A percentile compares a stretch with the other conserved stretches of the same genome.
These are phyloP conservation scores for Macrobrachium nipponense DNA, from an alignment of 1,140 invertebrate genomes.

Conservation along the genomic window DNA sequence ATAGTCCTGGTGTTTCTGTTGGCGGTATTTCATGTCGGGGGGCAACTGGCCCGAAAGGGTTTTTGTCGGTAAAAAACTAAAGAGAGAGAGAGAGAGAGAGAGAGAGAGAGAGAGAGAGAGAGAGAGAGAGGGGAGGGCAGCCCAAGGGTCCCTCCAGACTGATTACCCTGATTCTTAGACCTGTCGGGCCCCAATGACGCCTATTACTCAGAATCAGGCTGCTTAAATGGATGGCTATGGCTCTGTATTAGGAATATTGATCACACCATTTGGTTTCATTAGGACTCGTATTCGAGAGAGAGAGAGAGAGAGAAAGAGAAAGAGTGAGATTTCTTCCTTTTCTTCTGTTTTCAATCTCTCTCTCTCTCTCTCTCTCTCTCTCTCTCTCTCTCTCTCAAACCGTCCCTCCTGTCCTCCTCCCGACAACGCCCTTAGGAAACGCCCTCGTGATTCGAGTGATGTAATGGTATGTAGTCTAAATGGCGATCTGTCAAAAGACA, in stretches of 20 bases:
- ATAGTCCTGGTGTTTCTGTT: neutral
- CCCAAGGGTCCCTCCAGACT: conserved; percentile 50
- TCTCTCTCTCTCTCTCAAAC: conserved; percentile 23
- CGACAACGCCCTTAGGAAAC: too few species aligned
- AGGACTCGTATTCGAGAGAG: conserved; percentile 53
- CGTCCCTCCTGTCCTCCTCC: too few species aligned
- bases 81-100: too few species aligned
- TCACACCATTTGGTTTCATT: conserved; percentile 60
- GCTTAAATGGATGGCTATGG: conserved; percentile 60
- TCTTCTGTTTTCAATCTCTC: conserved; percentile 49
- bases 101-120: too few species aligned
- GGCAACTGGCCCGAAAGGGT: conserved; percentile 37
- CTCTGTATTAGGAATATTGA: conserved; percentile 61
- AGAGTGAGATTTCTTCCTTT: conserved; percentile 52
- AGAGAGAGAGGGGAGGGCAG: neutral
- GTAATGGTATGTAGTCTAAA: too few species aligned
- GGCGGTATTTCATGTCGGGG: conserved; percentile 51
- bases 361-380: conserved; percentile 36
- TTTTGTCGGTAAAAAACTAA: conserved; percentile 55
- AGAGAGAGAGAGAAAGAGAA: conserved; percentile 51
- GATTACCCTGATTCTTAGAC: conserved; percentile 61
- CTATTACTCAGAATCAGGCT: conserved; percentile 59
- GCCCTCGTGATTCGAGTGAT: too few species aligned
- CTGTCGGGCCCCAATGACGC: conserved; percentile 55
- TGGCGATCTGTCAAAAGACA: too few species aligned